Conservation (phyloP, 2,113 vertebrate species). For the Tamias sibiricus region DNA sequence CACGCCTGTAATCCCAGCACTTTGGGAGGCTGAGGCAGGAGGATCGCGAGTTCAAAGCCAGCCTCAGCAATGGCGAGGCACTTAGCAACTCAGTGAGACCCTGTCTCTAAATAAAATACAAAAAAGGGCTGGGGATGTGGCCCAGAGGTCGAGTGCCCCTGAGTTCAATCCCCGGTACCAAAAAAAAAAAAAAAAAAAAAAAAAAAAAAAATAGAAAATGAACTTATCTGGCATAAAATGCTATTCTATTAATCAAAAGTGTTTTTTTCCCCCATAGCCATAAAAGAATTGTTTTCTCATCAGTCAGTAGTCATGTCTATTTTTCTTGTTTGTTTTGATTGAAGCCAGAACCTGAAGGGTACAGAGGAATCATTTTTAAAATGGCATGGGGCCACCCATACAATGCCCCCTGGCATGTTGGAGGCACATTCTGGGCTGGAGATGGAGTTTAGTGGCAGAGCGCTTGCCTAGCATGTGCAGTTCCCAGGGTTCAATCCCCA, state of each 20-base stretch:
- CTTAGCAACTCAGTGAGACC: too few relatives aligned
- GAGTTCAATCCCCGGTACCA: too few relatives aligned
- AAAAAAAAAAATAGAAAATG: too few relatives aligned
- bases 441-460: neutral
- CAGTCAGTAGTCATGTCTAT: neutral
- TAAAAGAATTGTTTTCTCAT: neutral
- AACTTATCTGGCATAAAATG: neutral
- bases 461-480: neutral
- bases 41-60: too few relatives aligned
- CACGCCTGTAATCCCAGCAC: too few relatives aligned
- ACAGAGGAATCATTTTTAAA: neutral
- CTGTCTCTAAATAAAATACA: too few relatives aligned
- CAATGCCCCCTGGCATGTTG: neutral
- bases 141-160: too few relatives aligned
- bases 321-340: neutral
- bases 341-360: constrained; percentile 3
- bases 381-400: neutral
- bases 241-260: neutral
- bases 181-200: too few relatives aligned
- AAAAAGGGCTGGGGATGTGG: too few relatives aligned
- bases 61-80: too few relatives aligned
- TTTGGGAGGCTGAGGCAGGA: too few relatives aligned
- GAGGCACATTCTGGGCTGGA: neutral
- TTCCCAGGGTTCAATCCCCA: neutral
- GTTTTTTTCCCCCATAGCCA: neutral